A percentile compares a stretch with the other conserved stretches of the same genome.
Conservation (phyloP, 1,140 invertebrate genomes). For the Bacillus rossius region DNA sequence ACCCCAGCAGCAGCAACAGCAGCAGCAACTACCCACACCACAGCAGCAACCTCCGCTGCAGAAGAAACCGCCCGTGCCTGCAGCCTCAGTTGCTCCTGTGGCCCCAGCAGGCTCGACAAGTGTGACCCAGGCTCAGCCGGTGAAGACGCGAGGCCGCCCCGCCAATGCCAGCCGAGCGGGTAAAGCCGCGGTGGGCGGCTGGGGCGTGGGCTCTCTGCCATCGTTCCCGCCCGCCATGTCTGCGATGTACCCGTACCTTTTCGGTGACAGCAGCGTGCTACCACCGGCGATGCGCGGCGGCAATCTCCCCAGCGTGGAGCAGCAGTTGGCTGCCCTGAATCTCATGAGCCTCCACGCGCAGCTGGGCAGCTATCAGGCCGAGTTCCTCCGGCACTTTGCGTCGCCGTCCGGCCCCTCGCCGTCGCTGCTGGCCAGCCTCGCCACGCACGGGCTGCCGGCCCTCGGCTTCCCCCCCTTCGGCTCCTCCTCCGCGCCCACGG, state of each 20-base stretch:
- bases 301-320: not conserved
- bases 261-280: not conserved
- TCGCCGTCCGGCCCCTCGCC: not conserved
- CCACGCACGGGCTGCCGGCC: too few species aligned
- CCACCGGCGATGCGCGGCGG: not conserved
- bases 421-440: too few species aligned
- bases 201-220: not conserved
- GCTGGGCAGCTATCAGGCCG: not conserved
- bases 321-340: conserved; percentile 7
- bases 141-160: not conserved
- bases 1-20: too few species aligned
- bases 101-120: not conserved
- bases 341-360: not conserved
- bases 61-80: not conserved
- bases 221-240: not conserved
- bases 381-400: conserved; percentile 8
- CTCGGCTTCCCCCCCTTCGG: too few species aligned
- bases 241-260: not conserved
- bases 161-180: not conserved
- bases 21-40: not conserved
- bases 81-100: not conserved
- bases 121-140: not conserved
- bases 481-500: too few species aligned
- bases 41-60: not conserved
- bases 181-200: not conserved